Evolutionary conservation across 1,140 invertebrate species (phyloP).

Genomic region (Gryllus bimaculatus): DNA sequence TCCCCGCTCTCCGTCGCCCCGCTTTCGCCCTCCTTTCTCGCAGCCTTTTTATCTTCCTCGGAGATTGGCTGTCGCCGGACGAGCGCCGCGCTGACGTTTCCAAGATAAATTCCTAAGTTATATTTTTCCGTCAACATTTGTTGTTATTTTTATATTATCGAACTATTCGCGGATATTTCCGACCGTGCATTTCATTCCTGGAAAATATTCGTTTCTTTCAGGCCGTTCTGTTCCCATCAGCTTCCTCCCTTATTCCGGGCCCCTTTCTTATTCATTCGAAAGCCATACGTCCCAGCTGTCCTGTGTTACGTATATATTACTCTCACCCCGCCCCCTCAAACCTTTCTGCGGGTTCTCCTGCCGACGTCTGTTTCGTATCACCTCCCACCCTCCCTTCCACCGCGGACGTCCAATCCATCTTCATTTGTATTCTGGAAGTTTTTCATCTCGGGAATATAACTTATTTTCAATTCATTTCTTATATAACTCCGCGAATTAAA

Average conservation of each 20-base stretch:
- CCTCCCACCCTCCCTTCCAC: background rate
- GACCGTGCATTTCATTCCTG: too few relatives aligned
- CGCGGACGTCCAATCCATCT: background rate
- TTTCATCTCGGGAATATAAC: background rate
- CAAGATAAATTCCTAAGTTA: background rate
- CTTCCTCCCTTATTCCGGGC: background rate
- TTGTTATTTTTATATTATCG: background rate
- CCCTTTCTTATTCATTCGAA: background rate
- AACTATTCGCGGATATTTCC: too few relatives aligned
- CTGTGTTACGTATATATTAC: too few relatives aligned
- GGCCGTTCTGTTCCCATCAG: background rate
- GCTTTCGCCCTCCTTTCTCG: background rate
- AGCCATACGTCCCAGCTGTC: too few relatives aligned
- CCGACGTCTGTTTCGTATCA: background rate
- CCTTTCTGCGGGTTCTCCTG: too few relatives aligned
- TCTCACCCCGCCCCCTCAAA: too few relatives aligned
- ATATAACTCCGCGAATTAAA: background rate
- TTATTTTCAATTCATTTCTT: constrained; percentile 6
- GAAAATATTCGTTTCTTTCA: too few relatives aligned
- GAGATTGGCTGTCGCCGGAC: background rate
- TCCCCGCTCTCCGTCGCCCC: background rate
- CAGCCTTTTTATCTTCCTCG: background rate
- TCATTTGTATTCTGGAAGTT: background rate
- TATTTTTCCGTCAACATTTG: background rate
- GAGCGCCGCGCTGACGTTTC: background rate